Base-by-base conservation (phyloP, 2,113 vertebrate genomes). In the Pleuronectes platessa region DNA sequence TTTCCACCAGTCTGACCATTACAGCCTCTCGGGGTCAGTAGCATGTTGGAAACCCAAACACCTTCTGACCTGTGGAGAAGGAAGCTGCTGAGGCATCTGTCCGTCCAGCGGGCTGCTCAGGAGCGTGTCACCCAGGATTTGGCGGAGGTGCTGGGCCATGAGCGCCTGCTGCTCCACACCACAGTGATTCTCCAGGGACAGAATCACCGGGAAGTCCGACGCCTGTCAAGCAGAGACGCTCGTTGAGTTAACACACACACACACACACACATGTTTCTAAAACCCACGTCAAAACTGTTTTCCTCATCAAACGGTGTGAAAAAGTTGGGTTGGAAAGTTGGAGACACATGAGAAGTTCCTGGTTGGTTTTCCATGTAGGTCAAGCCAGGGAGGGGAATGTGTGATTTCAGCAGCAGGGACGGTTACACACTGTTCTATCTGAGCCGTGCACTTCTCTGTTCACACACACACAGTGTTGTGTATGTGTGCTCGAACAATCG, bases 101-200 rank as follows among this genome's bases (percentile, higher is more conserved):
- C 93, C 95, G 0, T 97, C 93, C 0, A 93, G 87, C 55, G 95
- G 90, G 61, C 83, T 75, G 1, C 40, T 95, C 80, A 97, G 89
- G 10, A 98, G 88, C 23, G 91, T 93, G 21, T 97, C 94, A 4
- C 96, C 97, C 73, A 98, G 75, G 73, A 97, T 97, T 45, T 90
- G 87, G 5, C 82, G 94, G 40, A 99, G 87, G 74, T 96, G 94
- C 6, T 84, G 92, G 2, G 93, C 96, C 92, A 97, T 93, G 51
- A 94, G 86, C 1, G 89, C 89, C 87, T 98, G 97, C 86, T 99
- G 97, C 78, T 97, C 96, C 78, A 95, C 73, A n/a, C 95, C 90
- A 68, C 97, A 98, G 86, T 98, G 97, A 84, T 97, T 98, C 92
- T 99, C 97, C 59, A 99, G 89, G 3, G 97, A 97, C 81, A 99